Evolutionary conservation across 2,888 invertebrate genomes (phyloP).

Genomic region (Coelinius sp.): DNA sequence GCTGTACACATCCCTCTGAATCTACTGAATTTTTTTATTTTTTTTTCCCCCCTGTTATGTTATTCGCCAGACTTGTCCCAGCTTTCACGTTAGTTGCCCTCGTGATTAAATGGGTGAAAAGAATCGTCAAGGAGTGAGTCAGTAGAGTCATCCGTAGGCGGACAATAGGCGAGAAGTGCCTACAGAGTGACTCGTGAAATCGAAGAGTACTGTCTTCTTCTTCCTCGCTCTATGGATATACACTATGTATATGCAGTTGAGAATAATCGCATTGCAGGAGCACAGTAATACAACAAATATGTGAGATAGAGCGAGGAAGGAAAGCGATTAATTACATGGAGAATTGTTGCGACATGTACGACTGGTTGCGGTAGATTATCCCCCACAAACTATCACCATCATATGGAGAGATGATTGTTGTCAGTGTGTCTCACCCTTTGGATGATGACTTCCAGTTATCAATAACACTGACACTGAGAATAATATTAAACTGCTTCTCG

Average conservation of each 20-base stretch:
- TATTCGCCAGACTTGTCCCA: neutral
- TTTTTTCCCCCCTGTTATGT: neutral
- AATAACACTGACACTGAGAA: constrained; percentile 5
- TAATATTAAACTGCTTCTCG: neutral
- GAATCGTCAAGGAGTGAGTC: constrained; percentile 47
- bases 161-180: constrained; percentile 58
- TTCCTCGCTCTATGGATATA: neutral
- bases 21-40: neutral
- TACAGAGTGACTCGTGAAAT: constrained; percentile 41
- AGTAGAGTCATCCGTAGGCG: constrained; percentile 55
- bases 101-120: constrained; percentile 52
- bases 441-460: neutral
- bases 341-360: constrained; percentile 1
- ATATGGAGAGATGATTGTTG: neutral
- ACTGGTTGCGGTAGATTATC: constrained; percentile 8
- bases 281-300: constrained; percentile 32
- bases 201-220: constrained; percentile 12
- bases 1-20: constrained; percentile 13
- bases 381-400: neutral
- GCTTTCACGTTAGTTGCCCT: constrained; percentile 36
- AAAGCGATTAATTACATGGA: neutral
- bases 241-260: too few relatives aligned
- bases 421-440: neutral
- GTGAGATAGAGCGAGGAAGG: constrained; percentile 3
- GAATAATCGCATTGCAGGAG: constrained; percentile 17